A percentile compares a stretch with the other conserved stretches of the same genome.
These are phyloP conservation scores for Falco punctatus DNA, from an alignment of 2,113 vertebrate species.

Conservation along the genomic window DNA sequence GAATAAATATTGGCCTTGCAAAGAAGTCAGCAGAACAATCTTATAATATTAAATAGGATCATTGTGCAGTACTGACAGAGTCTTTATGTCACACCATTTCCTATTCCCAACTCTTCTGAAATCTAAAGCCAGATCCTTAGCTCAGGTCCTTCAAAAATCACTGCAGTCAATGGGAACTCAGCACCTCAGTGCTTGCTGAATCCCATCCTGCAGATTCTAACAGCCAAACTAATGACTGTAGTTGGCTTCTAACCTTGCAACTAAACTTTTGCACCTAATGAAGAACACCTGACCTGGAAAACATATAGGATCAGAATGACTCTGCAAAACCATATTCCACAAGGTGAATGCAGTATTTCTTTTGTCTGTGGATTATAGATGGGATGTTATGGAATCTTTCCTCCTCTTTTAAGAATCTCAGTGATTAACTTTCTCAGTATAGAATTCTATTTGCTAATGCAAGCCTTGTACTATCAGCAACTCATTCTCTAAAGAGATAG, in stretches of 20 bases:
- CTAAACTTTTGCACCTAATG: background rate
- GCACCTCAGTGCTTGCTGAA: background rate
- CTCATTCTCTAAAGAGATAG: background rate
- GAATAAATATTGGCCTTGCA: background rate
- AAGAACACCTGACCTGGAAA: background rate
- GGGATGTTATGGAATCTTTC: background rate
- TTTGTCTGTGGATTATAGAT: background rate
- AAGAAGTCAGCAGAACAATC: background rate
- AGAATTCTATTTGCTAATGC: background rate
- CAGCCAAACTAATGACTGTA: background rate
- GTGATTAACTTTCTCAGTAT: background rate
- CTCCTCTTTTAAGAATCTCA: background rate
- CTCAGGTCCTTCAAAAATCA: background rate
- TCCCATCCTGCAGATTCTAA: background rate
- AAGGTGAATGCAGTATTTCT: background rate
- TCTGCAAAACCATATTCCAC: background rate
- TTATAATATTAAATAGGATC: background rate
- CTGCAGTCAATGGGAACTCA: background rate
- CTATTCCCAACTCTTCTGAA: background rate
- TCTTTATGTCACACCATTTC: background rate
- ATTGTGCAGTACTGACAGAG: background rate
- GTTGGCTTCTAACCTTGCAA: background rate
- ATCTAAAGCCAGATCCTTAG: background rate
- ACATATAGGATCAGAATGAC: background rate
- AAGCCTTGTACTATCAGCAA: background rate